Percentiles rank a stretch among this genome's conserved stretches.
Conservation (phyloP, 2,113 vertebrate species). For the Mionectes macconnelli region DNA sequence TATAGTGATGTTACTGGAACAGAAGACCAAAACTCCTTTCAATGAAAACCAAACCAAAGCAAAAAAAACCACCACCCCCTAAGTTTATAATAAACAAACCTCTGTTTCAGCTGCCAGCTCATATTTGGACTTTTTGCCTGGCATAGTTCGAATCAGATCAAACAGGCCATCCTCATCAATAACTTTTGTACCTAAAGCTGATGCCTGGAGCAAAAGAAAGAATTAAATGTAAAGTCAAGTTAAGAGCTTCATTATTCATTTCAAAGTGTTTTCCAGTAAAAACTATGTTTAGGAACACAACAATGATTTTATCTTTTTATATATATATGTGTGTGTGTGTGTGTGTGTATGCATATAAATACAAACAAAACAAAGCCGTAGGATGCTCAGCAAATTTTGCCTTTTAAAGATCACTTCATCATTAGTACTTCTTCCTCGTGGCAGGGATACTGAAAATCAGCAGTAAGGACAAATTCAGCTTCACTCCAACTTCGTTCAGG, state of each 20-base stretch:
- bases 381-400: not conserved
- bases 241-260: not conserved
- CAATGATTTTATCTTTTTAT: not conserved
- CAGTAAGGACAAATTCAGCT: not conserved
- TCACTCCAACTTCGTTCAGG: fast-evolving
- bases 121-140: slow-evolving; percentile 95
- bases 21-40: not conserved
- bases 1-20: not conserved
- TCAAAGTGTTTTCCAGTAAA: not conserved
- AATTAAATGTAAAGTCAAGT: slow-evolving; percentile 11
- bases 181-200: slow-evolving; percentile 86
- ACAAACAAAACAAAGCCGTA: not conserved
- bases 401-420: not conserved
- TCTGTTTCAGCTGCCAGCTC: slow-evolving; percentile 88
- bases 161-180: slow-evolving; percentile 92
- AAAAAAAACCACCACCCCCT: not conserved
- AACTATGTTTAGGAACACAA: not conserved
- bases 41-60: not conserved
- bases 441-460: not conserved
- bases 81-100: slow-evolving; percentile 69
- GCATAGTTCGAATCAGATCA: slow-evolving; percentile 89
- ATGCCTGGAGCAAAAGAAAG: slow-evolving; percentile 78
- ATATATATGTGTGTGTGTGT: fast-evolving
- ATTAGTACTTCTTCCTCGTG: not conserved
- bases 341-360: fast-evolving